Base-by-base conservation (phyloP, 2,888 invertebrate species). In the Coleophora flavipennella region DNA sequence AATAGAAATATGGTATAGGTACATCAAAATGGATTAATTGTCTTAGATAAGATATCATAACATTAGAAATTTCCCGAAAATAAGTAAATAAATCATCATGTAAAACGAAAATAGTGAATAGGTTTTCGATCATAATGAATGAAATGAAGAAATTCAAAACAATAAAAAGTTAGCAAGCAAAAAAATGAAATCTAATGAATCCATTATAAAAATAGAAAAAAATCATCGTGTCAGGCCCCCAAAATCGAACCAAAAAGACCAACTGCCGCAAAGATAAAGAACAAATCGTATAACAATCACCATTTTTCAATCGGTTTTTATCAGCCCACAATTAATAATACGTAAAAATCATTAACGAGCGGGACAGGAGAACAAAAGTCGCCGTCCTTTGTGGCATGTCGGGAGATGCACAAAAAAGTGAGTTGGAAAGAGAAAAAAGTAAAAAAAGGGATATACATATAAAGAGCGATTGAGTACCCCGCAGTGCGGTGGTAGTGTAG, bases 341-440 rank as follows among this genome's bases (percentile, higher is more conserved):
- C 79, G 77, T 79, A 75, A 79, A 80, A 80, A 81, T 83, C 84
- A 83, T 84, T 84, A 84, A 79, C 72, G 64, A 67, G 62, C 72
- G 67, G 75, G 76, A 80, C 79, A 74, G 64, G 75, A 71, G 80
- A 77, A 80, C 80, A 80, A 79, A 78, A 77, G 81, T 84, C 72
- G 83, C 81, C 67, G 73, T 73, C 75, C 69, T 79, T 80, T 78
- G 76, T 74, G 71, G 62, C 67, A 59, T 71, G 70, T 72, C 60
- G 64, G 62, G 53, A 59, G 52, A 55, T 55, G 61, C 62, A 64
- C 64, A 70, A 71, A 61, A 63, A 72, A 67, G 57, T 60, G 58
- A 45, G 46, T 20, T 20, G 20, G 20, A 20, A 20, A 20, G 20
- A 20, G 20, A 70, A 71, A 61, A 63, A 72, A 67, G 57, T 60